A percentile compares a stretch with the other conserved stretches of the same genome.
These are phyloP conservation scores for Mobula birostris DNA, from an alignment of 2,113 vertebrate species.

Conservation along the genomic window DNA sequence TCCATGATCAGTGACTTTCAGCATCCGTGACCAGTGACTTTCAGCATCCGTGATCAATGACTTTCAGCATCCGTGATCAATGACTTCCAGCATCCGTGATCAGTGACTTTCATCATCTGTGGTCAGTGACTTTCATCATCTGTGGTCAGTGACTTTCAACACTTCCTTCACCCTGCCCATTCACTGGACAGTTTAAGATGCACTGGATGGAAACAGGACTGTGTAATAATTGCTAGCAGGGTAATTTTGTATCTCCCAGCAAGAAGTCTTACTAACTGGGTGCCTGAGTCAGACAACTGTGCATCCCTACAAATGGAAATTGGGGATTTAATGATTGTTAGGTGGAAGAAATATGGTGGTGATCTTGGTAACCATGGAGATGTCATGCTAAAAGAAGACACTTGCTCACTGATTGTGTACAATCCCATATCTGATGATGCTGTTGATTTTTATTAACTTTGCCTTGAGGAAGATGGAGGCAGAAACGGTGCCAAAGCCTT, in stretches of 20 bases:
- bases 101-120: too few relatives aligned
- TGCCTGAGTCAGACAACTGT: too few relatives aligned
- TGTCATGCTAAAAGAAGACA: neutral
- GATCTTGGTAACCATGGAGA: neutral
- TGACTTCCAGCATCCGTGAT: too few relatives aligned
- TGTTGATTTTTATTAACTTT: neutral
- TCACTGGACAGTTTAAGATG: neutral
- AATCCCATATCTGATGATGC: neutral
- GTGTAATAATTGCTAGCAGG: neutral
- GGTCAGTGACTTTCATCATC: too few relatives aligned
- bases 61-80: too few relatives aligned
- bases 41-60: too few relatives aligned
- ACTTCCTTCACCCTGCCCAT: too few relatives aligned
- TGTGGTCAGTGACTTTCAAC: too few relatives aligned
- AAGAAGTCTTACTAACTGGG: neutral
- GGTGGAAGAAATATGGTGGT: neutral
- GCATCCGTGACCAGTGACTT: too few relatives aligned
- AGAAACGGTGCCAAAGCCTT: neutral
- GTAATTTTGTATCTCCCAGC: neutral
- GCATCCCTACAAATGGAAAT: neutral
- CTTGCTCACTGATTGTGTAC: neutral
- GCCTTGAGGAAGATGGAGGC: neutral
- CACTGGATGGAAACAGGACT: neutral
- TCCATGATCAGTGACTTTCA: too few relatives aligned
- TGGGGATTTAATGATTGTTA: neutral